Conservation (phyloP, 2,113 vertebrate genomes). For the Melanotaenia duboulayi region DNA sequence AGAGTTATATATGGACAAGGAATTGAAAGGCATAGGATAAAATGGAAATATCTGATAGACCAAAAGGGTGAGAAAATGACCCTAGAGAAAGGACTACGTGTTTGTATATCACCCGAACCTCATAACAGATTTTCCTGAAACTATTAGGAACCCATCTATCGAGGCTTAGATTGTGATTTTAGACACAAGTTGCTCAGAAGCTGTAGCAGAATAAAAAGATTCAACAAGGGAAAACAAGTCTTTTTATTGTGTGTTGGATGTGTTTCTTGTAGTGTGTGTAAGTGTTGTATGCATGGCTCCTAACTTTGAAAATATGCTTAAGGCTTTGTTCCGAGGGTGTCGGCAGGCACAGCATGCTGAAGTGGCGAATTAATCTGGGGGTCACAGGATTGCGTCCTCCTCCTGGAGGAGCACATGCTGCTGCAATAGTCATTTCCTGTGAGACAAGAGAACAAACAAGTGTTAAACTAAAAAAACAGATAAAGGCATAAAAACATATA, state of each 20-base stretch:
- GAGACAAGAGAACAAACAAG: background rate
- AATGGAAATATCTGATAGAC: background rate
- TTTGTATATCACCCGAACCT: background rate
- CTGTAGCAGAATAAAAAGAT: too few species aligned
- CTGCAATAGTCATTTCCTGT: slow-evolving; percentile 86
- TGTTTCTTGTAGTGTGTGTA: too few species aligned
- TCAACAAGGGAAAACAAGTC: too few species aligned
- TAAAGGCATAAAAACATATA: background rate
- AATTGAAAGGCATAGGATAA: background rate
- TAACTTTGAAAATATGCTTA: slow-evolving; percentile 90
- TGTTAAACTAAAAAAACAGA: background rate
- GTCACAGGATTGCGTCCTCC: slow-evolving; percentile 89
- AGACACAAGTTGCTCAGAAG: too few species aligned
- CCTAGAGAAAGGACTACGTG: background rate
- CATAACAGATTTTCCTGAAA: rapidly evolving
- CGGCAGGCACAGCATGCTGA: slow-evolving; percentile 88
- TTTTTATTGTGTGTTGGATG: too few species aligned
- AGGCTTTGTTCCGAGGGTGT: slow-evolving; percentile 87
- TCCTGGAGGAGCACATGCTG: slow-evolving; percentile 87
- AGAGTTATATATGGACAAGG: background rate
- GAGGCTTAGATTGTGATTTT: too few species aligned
- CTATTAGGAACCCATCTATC: background rate
- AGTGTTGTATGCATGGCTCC: slow-evolving; percentile 7
- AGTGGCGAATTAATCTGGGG: slow-evolving; percentile 86
- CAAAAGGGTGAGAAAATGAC: background rate